phyloP scores from a whole-genome alignment of 2,888 invertebrate genomes.

The Plebejus anna region DNA sequence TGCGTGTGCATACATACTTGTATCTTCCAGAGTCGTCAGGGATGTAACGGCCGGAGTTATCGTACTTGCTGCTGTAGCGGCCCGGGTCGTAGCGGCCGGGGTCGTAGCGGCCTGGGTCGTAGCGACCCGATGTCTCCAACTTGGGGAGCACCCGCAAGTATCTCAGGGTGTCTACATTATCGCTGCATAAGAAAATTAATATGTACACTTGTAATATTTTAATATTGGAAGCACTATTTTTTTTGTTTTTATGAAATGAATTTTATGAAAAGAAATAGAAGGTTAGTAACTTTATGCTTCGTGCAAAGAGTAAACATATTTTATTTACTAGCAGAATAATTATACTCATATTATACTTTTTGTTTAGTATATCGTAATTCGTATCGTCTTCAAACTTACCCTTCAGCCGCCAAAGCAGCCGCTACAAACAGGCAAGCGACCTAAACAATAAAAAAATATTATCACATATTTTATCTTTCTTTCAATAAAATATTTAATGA shows the following conservation, averaged over 20 bases:
- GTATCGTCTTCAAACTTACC: slow-evolving; percentile 42
- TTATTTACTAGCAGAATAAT: too few species aligned
- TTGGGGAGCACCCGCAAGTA: not conserved
- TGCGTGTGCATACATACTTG: slow-evolving; percentile 52
- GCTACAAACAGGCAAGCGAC: slow-evolving; percentile 55
- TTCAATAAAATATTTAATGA: not conserved
- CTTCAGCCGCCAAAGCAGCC: slow-evolving; percentile 58
- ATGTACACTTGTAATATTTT: not conserved
- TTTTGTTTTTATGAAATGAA: too few species aligned
- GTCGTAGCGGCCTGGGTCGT: slow-evolving; percentile 38
- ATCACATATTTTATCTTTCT: not conserved
- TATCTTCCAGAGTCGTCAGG: slow-evolving; percentile 57
- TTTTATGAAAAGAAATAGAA: not conserved
- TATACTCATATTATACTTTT: too few species aligned
- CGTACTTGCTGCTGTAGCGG: slow-evolving; percentile 43
- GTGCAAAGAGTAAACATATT: too few species aligned
- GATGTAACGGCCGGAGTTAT: slow-evolving; percentile 42
- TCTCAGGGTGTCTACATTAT: slow-evolving; percentile 14
- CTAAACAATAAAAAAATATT: slow-evolving; percentile 48
- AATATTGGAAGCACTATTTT: not conserved
- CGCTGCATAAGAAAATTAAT: not conserved
- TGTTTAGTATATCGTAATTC: not conserved
- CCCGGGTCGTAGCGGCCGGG: slow-evolving; percentile 42
- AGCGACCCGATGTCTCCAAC: slow-evolving; percentile 43
- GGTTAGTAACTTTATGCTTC: not conserved